These are phyloP conservation scores for Meghimatium bilineatum DNA, from an alignment of 2,888 invertebrate species.

Conservation along the genomic window DNA sequence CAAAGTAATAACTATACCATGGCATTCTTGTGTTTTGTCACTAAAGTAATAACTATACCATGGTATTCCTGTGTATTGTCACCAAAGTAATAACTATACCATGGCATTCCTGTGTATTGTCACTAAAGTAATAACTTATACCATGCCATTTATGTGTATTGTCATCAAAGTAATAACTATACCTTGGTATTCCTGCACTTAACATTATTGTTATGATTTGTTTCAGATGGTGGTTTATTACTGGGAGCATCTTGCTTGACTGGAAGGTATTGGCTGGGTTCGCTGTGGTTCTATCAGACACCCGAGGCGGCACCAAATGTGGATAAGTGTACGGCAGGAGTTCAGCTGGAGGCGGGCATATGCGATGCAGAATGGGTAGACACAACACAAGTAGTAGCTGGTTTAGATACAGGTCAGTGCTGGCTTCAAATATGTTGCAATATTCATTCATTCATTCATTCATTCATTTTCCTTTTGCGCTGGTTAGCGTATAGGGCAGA, in stretches of 20 bases:
- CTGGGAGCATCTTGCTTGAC: conserved; percentile 82
- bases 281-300: conserved; percentile 80
- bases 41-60: too few relatives aligned
- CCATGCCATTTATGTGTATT: not conserved
- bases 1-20: too few relatives aligned
- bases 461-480: too few relatives aligned
- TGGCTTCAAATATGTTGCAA: too few relatives aligned
- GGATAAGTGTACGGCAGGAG: conserved; percentile 77
- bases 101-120: too few relatives aligned
- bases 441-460: too few relatives aligned
- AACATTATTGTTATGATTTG: not conserved
- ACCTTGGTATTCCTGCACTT: not conserved
- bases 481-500: too few relatives aligned
- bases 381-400: conserved; percentile 77
- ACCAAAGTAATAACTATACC: too few relatives aligned
- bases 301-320: conserved; percentile 77
- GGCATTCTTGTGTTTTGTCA: too few relatives aligned
- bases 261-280: conserved; percentile 82
- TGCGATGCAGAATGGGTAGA: conserved; percentile 79
- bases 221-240: conserved; percentile 80
- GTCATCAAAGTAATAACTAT: not conserved
- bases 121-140: too few relatives aligned
- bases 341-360: conserved; percentile 79
- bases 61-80: too few relatives aligned
- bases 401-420: conserved; percentile 80